These are phyloP conservation scores for Monochamus saltuarius DNA, from an alignment of 1,140 invertebrate genomes.

Conservation along the genomic window DNA sequence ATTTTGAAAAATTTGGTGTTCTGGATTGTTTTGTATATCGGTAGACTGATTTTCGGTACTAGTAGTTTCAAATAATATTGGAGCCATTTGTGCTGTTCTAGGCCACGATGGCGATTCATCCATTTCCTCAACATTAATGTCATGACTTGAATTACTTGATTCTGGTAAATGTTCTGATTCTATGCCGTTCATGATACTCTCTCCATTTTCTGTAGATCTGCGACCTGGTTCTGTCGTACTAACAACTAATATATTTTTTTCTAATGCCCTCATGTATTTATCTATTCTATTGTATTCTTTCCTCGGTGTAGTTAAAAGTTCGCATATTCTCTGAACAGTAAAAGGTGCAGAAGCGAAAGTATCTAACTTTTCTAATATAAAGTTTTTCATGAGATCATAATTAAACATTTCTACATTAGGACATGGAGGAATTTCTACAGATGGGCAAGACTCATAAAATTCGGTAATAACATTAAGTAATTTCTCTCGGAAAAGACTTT, in stretches of 20 bases:
- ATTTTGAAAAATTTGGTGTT: no score
- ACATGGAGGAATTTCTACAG: constrained; percentile 69
- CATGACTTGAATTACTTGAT: constrained; percentile 61
- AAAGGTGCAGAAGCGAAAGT: constrained; percentile 88
- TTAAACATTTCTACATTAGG: constrained; percentile 91
- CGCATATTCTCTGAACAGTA: constrained; percentile 93
- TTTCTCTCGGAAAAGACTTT: constrained; percentile 85
- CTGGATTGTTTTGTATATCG: no score
- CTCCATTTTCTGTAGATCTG: constrained; percentile 64
- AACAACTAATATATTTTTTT: constrained; percentile 93
- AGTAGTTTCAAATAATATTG: constrained; percentile 1
- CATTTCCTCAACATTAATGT: constrained; percentile 71
- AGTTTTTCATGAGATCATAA: constrained; percentile 85
- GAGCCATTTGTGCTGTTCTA: constrained; percentile 11
- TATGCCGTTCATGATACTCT: constrained; percentile 61
- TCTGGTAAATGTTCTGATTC: constrained; percentile 55
- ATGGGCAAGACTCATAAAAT: constrained; percentile 78
- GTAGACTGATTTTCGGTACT: not conserved
- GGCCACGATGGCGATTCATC: constrained; percentile 61
- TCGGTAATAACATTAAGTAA: constrained; percentile 82
- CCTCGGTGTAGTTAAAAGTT: constrained; percentile 85
- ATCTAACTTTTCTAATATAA: constrained; percentile 81
- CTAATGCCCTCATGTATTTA: constrained; percentile 93
- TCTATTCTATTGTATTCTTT: constrained; percentile 94
- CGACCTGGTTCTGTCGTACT: constrained; percentile 87